Evolutionary conservation across 2,797 vertebrate genomes (phyloP).

Genomic region (Trachurus trachurus): DNA sequence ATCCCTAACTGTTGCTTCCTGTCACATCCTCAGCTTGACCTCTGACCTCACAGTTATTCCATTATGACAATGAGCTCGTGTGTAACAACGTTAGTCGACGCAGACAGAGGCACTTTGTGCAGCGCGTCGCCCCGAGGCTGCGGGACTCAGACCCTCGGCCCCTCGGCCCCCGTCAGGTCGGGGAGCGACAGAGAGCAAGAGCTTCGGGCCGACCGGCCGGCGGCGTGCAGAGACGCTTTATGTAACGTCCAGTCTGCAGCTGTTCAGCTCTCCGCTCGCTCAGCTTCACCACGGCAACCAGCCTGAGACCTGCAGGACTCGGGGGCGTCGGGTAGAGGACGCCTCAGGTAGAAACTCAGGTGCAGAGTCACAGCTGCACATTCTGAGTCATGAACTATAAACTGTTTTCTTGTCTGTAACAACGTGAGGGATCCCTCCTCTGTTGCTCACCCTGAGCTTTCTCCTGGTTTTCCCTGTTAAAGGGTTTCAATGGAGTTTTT

Average conservation of each 20-base stretch:
- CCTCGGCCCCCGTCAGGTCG: neutral
- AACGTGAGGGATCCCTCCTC: too few relatives aligned
- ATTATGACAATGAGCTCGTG: neutral
- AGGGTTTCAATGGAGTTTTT: too few relatives aligned
- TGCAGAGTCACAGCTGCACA: neutral
- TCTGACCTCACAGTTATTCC: neutral
- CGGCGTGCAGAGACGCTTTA: constrained; percentile 43
- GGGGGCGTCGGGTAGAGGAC: too few relatives aligned
- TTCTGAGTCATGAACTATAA: too few relatives aligned
- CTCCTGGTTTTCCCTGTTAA: too few relatives aligned
- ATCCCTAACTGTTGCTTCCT: too few relatives aligned
- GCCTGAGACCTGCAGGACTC: too few relatives aligned
- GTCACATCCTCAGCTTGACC: too few relatives aligned
- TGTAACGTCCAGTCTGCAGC: constrained; percentile 47
- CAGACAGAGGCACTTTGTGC: constrained; percentile 45
- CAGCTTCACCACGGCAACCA: too few relatives aligned
- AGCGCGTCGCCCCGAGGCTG: neutral
- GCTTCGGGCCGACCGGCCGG: neutral
- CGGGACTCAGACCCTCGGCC: constrained; percentile 1
- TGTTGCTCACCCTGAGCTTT: too few relatives aligned
- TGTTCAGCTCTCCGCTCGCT: constrained; percentile 4
- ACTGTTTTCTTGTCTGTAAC: too few relatives aligned
- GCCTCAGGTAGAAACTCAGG: neutral
- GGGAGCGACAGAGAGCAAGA: constrained; percentile 14
- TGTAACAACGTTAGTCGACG: neutral